Evolutionary conservation across 2,888 invertebrate species (phyloP).

Genomic region (Nematopogon swammerdamellus): DNA sequence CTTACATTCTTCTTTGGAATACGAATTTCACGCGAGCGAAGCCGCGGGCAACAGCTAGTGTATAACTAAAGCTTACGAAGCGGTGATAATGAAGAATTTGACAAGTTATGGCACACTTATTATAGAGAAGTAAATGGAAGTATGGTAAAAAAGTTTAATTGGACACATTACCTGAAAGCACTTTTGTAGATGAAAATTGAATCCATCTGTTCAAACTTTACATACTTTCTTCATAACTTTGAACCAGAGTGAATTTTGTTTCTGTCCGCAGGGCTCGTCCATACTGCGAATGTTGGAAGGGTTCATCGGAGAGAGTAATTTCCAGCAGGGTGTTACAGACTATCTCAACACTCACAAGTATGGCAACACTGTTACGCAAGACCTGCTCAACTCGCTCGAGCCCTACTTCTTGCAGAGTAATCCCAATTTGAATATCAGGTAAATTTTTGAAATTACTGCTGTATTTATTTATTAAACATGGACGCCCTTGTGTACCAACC

Average conservation of each 20-base stretch:
- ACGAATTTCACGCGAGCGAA: no score
- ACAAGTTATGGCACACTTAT: no score
- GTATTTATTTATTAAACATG: no score
- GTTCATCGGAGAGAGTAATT: constrained; percentile 68
- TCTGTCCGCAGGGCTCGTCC: constrained; percentile 74
- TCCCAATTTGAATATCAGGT: constrained; percentile 49
- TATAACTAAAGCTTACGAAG: no score
- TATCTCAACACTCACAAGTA: constrained; percentile 70
- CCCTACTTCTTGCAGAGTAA: constrained; percentile 43
- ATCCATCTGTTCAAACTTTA: neutral
- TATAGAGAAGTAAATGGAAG: no score
- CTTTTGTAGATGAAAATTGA: no score
- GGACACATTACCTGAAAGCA: no score
- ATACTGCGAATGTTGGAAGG: constrained; percentile 86
- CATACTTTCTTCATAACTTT: neutral
- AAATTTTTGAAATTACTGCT: constrained; percentile 18
- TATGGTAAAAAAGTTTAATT: no score
- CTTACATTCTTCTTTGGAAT: no score
- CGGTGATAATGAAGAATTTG: no score
- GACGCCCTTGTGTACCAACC: no score
- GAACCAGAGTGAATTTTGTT: neutral
- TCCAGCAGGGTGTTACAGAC: constrained; percentile 67
- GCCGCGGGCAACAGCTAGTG: no score
- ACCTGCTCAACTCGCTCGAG: constrained; percentile 69
- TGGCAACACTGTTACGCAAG: constrained; percentile 75